Base-by-base conservation (phyloP, 37 sponge, comb jelly and placozoan species). In the Haliclona indistincta region DNA sequence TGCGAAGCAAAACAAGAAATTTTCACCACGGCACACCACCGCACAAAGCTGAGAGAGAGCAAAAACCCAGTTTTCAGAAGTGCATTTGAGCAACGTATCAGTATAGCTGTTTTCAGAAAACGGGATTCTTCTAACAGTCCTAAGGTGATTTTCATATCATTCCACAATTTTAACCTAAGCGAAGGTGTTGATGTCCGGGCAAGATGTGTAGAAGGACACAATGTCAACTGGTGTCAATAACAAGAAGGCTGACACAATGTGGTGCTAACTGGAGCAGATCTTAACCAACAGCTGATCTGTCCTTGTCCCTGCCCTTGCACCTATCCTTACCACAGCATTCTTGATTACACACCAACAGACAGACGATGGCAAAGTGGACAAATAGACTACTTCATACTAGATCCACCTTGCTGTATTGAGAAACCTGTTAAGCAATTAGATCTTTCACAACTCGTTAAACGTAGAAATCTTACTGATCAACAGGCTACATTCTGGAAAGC, bases 311-410 rank as follows among this genome's bases (percentile, higher is more conserved):
- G n/a, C n/a, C n/a, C n/a, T n/a, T n/a, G n/a, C n/a, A n/a, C n/a
- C n/a, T n/a, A n/a, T n/a, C n/a, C n/a, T n/a, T n/a, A n/a, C n/a
- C n/a, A n/a, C n/a, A n/a, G n/a, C n/a, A 58, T 58, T 29, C 61
- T 30, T 7, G 6, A 6, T 5, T 58, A 58, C 22, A 13, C n/a
- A 5, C 8, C 61, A 58, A 58, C 61, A 6, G 8, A 29, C 6
- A 58, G 61, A 30, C 8, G 61, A 6, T n/a, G n/a, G n/a, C 8
- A n/a, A n/a, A n/a, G n/a, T n/a, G n/a, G 61, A 15, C 30, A 20
- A 6, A 58, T 58, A 20, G 61, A 58, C 61, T 58, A 58, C 22
- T 58, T 58, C 61, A 58, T 58, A 29, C 61, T 58, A 15, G 61
- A 6, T 15, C 8, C 19, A 6, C 61, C 61, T n/a, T n/a, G n/a